Conservation (phyloP, 2,797 vertebrate species). For the Peromyscus nudipes region DNA sequence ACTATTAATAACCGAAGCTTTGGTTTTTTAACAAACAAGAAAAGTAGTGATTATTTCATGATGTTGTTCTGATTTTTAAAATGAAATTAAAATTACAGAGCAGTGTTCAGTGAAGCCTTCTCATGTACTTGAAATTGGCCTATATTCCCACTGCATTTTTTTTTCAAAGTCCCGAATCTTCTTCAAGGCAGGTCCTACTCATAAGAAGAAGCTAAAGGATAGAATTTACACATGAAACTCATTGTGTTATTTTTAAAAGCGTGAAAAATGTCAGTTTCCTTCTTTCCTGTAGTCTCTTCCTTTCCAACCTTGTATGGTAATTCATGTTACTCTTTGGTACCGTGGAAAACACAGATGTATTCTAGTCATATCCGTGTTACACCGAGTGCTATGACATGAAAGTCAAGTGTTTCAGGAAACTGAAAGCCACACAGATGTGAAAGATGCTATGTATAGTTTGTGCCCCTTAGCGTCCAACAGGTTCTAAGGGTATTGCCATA, state of each 20-base stretch:
- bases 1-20: slow-evolving; percentile 8
- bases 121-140: not conserved
- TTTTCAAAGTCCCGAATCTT: not conserved
- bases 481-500: not conserved
- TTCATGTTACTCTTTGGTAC: not conserved
- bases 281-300: slow-evolving; percentile 12
- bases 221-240: not conserved
- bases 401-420: not conserved
- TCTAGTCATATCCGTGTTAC: not conserved
- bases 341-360: not conserved
- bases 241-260: not conserved
- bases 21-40: not conserved
- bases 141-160: not conserved
- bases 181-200: not conserved
- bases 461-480: not conserved
- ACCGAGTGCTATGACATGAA: not conserved
- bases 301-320: not conserved
- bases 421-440: not conserved
- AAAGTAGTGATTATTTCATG: slow-evolving; percentile 1
- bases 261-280: not conserved
- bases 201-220: not conserved
- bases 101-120: not conserved
- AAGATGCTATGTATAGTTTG: not conserved
- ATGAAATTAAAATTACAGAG: not conserved
- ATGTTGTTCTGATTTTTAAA: not conserved